Evolutionary conservation across 2,797 vertebrate genomes (phyloP), one percentile per base, ranked within the genome.

Genomic region (Podarcis lilfordi): DNA sequence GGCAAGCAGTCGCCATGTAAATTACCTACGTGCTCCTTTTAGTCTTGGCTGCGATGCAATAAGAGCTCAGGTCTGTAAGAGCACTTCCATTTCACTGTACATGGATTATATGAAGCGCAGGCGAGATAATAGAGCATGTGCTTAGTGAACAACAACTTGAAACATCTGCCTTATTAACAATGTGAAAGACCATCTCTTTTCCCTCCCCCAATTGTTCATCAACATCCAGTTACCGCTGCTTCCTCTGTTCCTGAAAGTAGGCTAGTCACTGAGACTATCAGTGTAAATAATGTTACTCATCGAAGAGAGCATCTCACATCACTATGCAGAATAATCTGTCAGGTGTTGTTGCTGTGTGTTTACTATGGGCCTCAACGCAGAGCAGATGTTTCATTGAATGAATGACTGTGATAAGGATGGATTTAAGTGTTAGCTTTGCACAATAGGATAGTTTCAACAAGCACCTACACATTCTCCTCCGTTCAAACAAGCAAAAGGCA

Each of bases 271-370:
- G 35, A 27, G 29, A 45, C 79, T 66, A 4, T 61, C 68, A 74
- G 59, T 87, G 32, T 75, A 76, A 87, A 64, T 80, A 75, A 82
- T 7, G 32, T 82, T 87, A 75, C 55, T 87, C 37, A 82, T 45
- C 72, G 35, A 76, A 87, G 45, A 66, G 15, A 75, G 40, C 59
- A 82, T n/a, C 59, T 82, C 64, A 66, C 43, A 69, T 25, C 75
- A 50, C 40, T 74, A 27, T 43, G 55, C 23, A 69, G 66, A 74
- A 61, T 15, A 37, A 84, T 59, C 32, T 27, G 37, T 25, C 69
- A 59, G 23, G 25, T 13, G 50, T 74, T 55, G 13, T 35, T 84
- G 25, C 8, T 27, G 25, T 61, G 15, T 61, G 37, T 35, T 45
- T 37, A 45, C 29, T 45, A 29, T 17, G 25, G 59, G 35, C 23